Evolutionary conservation across 2,113 vertebrate species (phyloP).

Genomic region (Tragelaphus buxtoni): DNA sequence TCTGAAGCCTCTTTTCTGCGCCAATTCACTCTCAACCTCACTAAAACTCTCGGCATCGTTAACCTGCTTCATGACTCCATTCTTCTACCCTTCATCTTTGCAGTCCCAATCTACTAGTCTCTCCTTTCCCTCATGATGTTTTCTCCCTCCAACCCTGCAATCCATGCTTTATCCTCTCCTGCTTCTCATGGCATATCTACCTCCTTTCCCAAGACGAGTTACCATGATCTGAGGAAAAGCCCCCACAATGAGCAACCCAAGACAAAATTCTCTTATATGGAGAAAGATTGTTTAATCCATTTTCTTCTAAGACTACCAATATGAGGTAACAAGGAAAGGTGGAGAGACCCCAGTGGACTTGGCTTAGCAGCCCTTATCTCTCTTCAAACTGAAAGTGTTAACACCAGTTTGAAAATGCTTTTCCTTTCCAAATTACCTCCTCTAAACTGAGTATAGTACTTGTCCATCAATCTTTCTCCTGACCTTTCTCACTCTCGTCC

Average conservation of each 20-base stretch:
- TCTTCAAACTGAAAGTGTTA: background rate
- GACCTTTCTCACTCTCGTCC: background rate
- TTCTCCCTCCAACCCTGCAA: background rate
- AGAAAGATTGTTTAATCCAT: background rate
- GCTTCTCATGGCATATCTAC: background rate
- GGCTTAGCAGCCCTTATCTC: background rate
- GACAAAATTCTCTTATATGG: background rate
- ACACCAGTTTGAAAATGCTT: background rate
- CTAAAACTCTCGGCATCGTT: background rate
- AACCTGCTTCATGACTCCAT: background rate
- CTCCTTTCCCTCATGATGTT: background rate
- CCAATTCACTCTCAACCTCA: background rate
- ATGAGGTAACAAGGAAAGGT: background rate
- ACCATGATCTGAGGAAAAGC: background rate
- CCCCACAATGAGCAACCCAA: background rate
- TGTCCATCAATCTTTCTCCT: background rate
- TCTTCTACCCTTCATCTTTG: background rate
- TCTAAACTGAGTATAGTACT: background rate
- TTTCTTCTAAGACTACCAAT: background rate
- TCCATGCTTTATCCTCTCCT: background rate
- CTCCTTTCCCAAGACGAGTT: background rate
- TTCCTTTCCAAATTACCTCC: background rate
- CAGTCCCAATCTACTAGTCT: background rate
- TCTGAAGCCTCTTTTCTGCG: background rate
- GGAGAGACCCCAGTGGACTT: background rate